Conservation (phyloP, 2,888 invertebrate genomes). For the Koerneria pararmatus region DNA sequence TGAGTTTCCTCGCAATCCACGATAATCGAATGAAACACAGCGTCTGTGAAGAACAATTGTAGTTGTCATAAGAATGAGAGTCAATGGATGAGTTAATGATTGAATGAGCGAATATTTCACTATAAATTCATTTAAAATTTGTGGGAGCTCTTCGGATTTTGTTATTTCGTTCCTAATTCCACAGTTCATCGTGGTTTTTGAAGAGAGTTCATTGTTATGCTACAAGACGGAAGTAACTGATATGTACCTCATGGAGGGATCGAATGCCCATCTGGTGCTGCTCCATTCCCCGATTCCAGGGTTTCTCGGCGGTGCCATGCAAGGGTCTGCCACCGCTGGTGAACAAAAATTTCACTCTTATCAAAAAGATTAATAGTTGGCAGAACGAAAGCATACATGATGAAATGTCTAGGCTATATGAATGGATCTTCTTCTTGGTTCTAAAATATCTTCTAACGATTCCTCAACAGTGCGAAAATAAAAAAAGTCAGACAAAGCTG, state of each 20-base stretch:
- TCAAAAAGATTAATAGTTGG: not conserved
- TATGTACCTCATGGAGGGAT: slow-evolving; percentile 28
- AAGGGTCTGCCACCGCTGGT: slow-evolving; percentile 51
- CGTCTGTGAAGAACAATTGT: slow-evolving; percentile 17
- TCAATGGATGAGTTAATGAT: not conserved
- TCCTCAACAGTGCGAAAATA: too few species aligned
- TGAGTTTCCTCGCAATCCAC: slow-evolving; percentile 45
- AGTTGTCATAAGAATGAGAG: too few species aligned
- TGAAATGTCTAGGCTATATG: too few species aligned
- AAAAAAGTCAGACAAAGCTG: too few species aligned
- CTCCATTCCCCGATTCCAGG: slow-evolving; percentile 41
- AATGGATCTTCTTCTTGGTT: too few species aligned
- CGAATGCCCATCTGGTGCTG: slow-evolving; percentile 50
- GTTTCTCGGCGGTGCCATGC: slow-evolving; percentile 42
- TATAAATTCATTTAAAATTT: not conserved
- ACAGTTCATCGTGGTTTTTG: slow-evolving; percentile 3
- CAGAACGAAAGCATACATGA: too few species aligned
- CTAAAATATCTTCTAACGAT: too few species aligned
- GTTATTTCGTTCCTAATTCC: too few species aligned
- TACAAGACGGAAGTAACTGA: not conserved
- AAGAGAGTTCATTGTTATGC: not conserved
- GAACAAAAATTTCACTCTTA: slow-evolving; percentile 20
- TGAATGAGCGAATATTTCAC: not conserved
- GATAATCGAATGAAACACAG: slow-evolving; percentile 45
- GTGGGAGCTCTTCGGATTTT: not conserved